A percentile compares a stretch with the other conserved stretches of the same genome.
Evolutionary conservation across 2,888 invertebrate species (phyloP).

Genomic region (Sminthurides aquaticus): DNA sequence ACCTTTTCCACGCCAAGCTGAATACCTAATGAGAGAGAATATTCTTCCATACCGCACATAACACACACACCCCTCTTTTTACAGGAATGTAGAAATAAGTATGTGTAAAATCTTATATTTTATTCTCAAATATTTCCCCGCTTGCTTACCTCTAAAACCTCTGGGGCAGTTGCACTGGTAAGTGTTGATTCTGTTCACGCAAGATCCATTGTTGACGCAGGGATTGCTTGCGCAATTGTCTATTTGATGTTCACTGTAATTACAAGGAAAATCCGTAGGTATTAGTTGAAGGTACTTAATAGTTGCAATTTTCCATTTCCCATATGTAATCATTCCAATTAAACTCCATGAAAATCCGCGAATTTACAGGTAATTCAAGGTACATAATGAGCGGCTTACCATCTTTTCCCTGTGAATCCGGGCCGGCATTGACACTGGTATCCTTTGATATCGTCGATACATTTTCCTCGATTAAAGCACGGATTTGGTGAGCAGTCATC

Average conservation of each 20-base stretch:
- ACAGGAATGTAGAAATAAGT: no score
- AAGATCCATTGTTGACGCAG: slow-evolving; percentile 78
- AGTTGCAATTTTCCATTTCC: neutral
- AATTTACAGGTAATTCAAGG: neutral
- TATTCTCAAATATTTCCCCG: no score
- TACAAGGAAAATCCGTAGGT: neutral
- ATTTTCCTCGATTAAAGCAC: slow-evolving; percentile 54
- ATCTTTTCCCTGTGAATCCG: slow-evolving; percentile 81
- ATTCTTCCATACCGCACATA: neutral
- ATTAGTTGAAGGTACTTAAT: neutral
- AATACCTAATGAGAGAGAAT: neutral
- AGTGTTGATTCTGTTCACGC: slow-evolving; percentile 78
- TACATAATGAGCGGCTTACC: slow-evolving; percentile 47
- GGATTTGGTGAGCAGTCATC: slow-evolving; percentile 75
- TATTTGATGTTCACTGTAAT: slow-evolving; percentile 80
- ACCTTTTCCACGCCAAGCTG: neutral
- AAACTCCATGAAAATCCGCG: neutral
- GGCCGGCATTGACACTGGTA: slow-evolving; percentile 82
- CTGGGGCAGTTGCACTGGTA: slow-evolving; percentile 80
- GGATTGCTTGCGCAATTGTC: slow-evolving; percentile 84
- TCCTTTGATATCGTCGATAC: slow-evolving; percentile 58
- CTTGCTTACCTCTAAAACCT: slow-evolving; percentile 69
- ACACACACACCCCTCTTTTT: neutral
- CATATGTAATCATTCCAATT: neutral
- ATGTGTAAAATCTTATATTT: no score